phyloP scores from a whole-genome alignment of 2,888 invertebrate genomes.

The Aleiodes alternator region DNA sequence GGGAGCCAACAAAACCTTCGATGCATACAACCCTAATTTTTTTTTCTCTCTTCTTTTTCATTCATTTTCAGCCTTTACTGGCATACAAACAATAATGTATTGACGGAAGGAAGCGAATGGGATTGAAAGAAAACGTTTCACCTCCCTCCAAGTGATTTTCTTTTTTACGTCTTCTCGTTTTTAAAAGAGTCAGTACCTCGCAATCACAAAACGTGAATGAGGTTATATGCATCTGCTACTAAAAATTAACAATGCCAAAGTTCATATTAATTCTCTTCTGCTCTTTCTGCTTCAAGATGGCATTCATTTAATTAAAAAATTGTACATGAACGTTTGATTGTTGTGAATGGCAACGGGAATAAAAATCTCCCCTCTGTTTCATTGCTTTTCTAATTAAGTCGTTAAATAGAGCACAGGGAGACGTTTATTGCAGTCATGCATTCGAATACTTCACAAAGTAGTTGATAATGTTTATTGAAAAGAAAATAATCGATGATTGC shows the following conservation, averaged over 20 bases:
- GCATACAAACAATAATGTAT: slow-evolving; percentile 26
- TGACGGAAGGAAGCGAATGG: slow-evolving; percentile 28
- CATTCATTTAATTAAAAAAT: no score
- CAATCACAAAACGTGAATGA: slow-evolving; percentile 53
- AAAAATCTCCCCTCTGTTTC: no score
- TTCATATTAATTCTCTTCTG: neutral
- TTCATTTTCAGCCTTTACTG: slow-evolving; percentile 34
- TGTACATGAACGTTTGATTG: neutral
- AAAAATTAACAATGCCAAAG: slow-evolving; percentile 37
- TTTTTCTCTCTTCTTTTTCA: slow-evolving; percentile 44
- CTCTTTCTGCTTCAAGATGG: no score
- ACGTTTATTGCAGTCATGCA: no score
- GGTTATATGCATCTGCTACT: slow-evolving; percentile 55
- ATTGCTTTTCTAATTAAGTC: no score
- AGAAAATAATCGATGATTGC: no score
- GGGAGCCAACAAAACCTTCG: slow-evolving; percentile 52
- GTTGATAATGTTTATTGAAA: no score
- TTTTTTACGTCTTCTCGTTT: slow-evolving; percentile 34
- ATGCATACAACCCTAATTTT: slow-evolving; percentile 57
- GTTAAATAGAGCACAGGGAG: no score
- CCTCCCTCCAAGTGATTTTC: slow-evolving; percentile 43
- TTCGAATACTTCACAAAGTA: no score
- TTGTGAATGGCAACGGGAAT: no score
- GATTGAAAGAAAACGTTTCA: slow-evolving; percentile 47
- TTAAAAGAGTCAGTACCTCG: slow-evolving; percentile 51